Base-by-base conservation (phyloP, 2,113 vertebrate genomes). In the Oplegnathus fasciatus region DNA sequence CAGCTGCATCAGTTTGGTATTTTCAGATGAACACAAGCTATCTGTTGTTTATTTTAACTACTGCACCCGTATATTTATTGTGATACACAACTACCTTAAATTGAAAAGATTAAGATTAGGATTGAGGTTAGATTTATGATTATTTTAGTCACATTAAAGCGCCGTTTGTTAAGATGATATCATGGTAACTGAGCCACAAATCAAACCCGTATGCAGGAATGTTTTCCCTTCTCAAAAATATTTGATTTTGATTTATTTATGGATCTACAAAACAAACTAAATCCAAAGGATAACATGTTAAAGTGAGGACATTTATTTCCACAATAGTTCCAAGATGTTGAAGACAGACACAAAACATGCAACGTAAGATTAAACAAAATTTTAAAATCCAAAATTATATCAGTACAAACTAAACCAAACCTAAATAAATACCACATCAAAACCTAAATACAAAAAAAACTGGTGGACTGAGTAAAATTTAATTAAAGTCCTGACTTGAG, bases 211-310 rank as follows among this genome's bases (percentile, higher is more conserved):
- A 14, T 68, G 54, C 42, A 34, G 55, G 18, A 69, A 44, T 62
- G 30, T 48, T 68, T 75, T 22, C 2, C 30, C 24, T 22, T 74
- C n/a, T 48, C 14, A 60, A 58, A 67, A 9, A 42, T 10, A n/a
- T 34, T 50, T 30, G 6, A 75, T 74, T 44, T 81, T 55, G 3
- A 14, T 81, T 60, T 75, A 48, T 75, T 68, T 50, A 11, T 55
- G 34, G 20, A n/a, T 54, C 58, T 13, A 28, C 26, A 42, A 34
- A 50, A 71, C 67, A 40, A 6, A 28, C 5, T 1, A 1, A 52
- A 50, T 44, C 10, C 46, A 42, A 72, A 80, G 22, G 3, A 55
- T 11, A 42, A 24, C 7, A 18, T 17, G 67, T 22, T 28, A 1
- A 72, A 55, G 48, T n/a, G 9, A 74, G n/a, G 17, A 60, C 8